phyloP scores from a whole-genome alignment of 2,888 invertebrate species.

The Chloroclysta siterata region DNA sequence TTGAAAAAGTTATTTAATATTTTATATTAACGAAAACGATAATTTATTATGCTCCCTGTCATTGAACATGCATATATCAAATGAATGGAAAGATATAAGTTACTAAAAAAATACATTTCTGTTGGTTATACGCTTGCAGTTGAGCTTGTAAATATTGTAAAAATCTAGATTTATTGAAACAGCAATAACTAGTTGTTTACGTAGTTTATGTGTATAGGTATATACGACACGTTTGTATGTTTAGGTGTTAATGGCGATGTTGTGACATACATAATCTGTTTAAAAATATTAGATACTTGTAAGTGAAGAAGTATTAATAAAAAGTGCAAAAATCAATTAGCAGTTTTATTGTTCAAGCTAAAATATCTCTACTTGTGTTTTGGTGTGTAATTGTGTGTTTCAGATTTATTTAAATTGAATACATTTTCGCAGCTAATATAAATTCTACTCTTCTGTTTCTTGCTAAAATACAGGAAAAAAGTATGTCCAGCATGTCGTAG shows the following conservation, averaged over 20 bases:
- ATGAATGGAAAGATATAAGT: background rate
- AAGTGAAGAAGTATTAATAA: slow-evolving; percentile 23
- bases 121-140: background rate
- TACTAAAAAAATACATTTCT: no score
- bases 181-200: slow-evolving; percentile 44
- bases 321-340: background rate
- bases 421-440: no score
- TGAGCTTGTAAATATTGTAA: slow-evolving; percentile 34
- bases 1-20: no score
- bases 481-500: no score
- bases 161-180: slow-evolving; percentile 29
- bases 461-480: no score
- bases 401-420: no score
- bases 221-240: slow-evolving; percentile 30
- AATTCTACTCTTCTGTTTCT: no score
- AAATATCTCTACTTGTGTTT: no score
- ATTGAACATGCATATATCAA: background rate
- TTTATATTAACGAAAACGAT: no score
- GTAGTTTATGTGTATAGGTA: slow-evolving; percentile 39
- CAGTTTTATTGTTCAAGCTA: background rate
- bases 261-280: slow-evolving; percentile 37
- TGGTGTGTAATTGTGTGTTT: no score
- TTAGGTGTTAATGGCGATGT: slow-evolving; percentile 37
- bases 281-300: slow-evolving; percentile 32
- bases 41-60: no score